Conservation (phyloP, 2,888 invertebrate genomes). For the Polydrusus pterygomalis region DNA sequence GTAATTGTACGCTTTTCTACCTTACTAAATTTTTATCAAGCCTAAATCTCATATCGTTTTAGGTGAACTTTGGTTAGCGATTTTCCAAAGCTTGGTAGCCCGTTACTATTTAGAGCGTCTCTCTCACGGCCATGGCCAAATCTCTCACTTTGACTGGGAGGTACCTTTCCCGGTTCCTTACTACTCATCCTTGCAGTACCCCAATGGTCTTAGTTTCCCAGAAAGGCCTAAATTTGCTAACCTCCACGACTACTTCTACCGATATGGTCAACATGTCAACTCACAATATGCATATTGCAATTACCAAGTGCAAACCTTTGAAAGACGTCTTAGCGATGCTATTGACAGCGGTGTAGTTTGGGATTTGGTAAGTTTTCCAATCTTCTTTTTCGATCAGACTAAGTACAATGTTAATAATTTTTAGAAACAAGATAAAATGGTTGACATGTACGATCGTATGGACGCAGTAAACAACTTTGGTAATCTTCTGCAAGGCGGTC, state of each 20-base stretch:
- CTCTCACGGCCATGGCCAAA: constrained; percentile 80
- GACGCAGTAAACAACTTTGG: constrained; percentile 78
- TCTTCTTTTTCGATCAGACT: not conserved
- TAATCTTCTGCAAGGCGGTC: constrained; percentile 76
- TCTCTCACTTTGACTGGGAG: constrained; percentile 75
- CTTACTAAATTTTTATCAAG: too few species aligned
- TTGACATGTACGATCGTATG: constrained; percentile 78
- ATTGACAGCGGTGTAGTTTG: constrained; percentile 74
- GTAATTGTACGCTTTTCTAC: too few species aligned
- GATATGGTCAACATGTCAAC: constrained; percentile 64
- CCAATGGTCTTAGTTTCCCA: constrained; percentile 80
- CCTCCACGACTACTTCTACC: constrained; percentile 65
- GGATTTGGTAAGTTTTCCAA: not conserved
- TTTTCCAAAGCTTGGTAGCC: not conserved
- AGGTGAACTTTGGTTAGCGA: not conserved
- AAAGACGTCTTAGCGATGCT: constrained; percentile 76
- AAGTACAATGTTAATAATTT: not conserved
- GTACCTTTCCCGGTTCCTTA: constrained; percentile 73
- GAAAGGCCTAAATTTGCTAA: constrained; percentile 75
- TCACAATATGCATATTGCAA: constrained; percentile 75
- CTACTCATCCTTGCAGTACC: constrained; percentile 77
- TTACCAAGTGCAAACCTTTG: constrained; percentile 70
- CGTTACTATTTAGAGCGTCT: constrained; percentile 85
- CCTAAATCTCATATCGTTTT: too few species aligned
- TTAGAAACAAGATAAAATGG: constrained; percentile 65